Percentiles rank a stretch among this genome's conserved stretches.
Conservation (phyloP, 2,113 vertebrate genomes). For the Pyxicephalus adspersus region DNA sequence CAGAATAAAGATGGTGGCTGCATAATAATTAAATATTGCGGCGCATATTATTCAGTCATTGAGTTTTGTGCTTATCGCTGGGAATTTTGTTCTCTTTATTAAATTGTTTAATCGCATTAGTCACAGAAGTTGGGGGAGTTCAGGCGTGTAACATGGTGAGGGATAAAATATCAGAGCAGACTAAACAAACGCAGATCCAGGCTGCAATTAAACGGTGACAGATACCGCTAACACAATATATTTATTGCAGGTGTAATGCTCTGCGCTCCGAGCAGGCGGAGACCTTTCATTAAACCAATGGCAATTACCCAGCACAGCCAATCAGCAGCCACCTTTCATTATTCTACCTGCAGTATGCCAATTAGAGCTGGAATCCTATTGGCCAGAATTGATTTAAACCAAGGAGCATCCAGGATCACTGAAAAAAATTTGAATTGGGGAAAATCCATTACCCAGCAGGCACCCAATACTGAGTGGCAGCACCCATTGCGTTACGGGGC, state of each 20-base stretch:
- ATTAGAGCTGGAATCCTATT: too few species aligned
- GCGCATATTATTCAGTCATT: background rate
- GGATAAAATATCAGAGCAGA: background rate
- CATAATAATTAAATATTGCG: constrained; percentile 14
- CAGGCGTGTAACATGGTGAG: background rate
- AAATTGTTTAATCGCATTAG: constrained; percentile 24
- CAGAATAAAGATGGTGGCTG: background rate
- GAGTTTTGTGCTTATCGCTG: background rate
- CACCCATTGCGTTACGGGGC: too few species aligned
- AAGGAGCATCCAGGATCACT: too few species aligned
- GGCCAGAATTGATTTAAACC: too few species aligned
- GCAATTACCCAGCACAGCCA: too few species aligned
- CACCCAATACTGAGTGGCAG: too few species aligned
- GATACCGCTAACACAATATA: background rate
- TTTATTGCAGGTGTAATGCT: background rate
- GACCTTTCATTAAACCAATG: too few species aligned
- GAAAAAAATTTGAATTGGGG: too few species aligned
- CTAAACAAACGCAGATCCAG: background rate
- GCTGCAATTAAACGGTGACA: background rate
- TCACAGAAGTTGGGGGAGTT: constrained; percentile 3
- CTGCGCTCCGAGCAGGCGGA: too few species aligned
- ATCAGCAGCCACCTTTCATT: too few species aligned
- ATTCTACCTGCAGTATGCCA: too few species aligned
- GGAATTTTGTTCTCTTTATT: background rate
- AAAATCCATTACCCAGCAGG: too few species aligned